Conservation (phyloP, 2,888 invertebrate species). For the Tenthredo livida region DNA sequence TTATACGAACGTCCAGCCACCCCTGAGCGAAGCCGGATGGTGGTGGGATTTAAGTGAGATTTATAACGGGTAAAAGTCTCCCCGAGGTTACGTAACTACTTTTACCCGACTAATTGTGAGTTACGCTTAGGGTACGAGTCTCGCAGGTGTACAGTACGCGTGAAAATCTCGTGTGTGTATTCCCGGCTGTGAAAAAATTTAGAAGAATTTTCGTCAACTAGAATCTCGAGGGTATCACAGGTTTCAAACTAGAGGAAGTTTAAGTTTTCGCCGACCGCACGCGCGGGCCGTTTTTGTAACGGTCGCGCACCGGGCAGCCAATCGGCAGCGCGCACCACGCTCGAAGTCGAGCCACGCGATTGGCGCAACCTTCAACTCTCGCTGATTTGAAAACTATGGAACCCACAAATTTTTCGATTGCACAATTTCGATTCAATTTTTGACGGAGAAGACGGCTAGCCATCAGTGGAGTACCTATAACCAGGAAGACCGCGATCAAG, state of each 20-base stretch:
- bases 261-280: not conserved
- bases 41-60: conserved; percentile 9
- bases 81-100: conserved; percentile 22
- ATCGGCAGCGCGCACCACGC: not conserved
- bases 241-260: not conserved
- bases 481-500: not conserved
- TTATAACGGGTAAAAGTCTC: conserved; percentile 26
- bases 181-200: not conserved
- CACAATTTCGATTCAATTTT: not conserved
- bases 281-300: not conserved
- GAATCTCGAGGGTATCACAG: not conserved
- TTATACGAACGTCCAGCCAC: not conserved
- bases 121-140: not conserved
- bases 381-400: not conserved
- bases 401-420: not conserved
- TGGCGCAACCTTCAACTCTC: not conserved
- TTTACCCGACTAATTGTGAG: conserved; percentile 30
- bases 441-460: not conserved
- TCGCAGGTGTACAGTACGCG: not conserved
- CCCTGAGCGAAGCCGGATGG: not conserved
- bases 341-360: not conserved
- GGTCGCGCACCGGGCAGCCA: not conserved
- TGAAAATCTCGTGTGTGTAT: not conserved
- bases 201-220: not conserved
- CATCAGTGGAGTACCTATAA: not conserved